Conservation (phyloP, 2,113 vertebrate genomes). For the Oxyruncus cristatus region DNA sequence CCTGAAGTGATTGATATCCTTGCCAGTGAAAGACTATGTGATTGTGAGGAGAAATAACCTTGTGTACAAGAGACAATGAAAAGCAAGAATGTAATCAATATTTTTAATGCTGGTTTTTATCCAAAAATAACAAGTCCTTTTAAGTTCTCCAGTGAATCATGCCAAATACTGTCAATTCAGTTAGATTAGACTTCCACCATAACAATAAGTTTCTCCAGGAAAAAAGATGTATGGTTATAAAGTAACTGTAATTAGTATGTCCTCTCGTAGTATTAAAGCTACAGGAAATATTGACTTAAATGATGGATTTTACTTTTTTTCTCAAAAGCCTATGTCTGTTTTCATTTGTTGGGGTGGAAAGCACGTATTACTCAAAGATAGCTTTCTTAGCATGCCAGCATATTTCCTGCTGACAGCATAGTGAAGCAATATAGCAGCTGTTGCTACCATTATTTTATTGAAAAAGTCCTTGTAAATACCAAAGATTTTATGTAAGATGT, state of each 20-base stretch:
- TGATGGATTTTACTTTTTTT: neutral
- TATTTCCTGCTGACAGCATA: constrained; percentile 15
- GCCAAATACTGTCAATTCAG: neutral
- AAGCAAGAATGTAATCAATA: constrained; percentile 4
- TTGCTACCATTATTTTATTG: constrained; percentile 9
- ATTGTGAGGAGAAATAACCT: neutral
- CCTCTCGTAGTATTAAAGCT: neutral
- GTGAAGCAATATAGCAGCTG: constrained; percentile 6
- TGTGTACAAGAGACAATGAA: neutral
- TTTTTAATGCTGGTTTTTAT: constrained; percentile 1
- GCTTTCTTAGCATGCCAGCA: neutral
- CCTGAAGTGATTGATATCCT: neutral
- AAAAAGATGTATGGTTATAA: neutral
- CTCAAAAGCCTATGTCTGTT: neutral
- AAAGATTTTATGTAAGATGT: neutral
- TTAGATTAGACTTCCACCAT: neutral
- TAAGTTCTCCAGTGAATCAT: constrained; percentile 1
- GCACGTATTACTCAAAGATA: neutral
- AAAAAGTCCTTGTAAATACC: neutral
- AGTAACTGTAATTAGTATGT: constrained; percentile 2
- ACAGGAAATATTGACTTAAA: constrained; percentile 12
- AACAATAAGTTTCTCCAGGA: neutral
- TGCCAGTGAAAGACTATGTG: neutral
- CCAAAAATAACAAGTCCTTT: constrained; percentile 12
- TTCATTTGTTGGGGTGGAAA: constrained; percentile 25